These are phyloP conservation scores for Ostrea denselamellosa DNA, from an alignment of 1,140 invertebrate genomes.

Conservation along the genomic window DNA sequence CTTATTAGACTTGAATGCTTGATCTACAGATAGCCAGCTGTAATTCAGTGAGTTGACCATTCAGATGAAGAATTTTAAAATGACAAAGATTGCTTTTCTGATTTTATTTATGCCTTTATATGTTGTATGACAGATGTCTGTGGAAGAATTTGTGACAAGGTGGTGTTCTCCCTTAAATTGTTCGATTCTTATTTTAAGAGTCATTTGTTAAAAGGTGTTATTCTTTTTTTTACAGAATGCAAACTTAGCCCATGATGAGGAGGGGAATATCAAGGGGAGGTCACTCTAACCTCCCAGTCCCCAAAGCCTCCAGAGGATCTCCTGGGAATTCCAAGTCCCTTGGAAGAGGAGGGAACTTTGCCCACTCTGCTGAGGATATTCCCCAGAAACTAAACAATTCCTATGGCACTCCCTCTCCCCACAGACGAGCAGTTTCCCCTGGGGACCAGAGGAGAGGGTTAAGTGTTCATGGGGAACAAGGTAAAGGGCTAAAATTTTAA, in stretches of 20 bases:
- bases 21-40: too few relatives aligned
- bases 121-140: too few relatives aligned
- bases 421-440: conserved; percentile 65
- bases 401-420: conserved; percentile 47
- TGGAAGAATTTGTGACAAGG: too few relatives aligned
- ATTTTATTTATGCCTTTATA: too few relatives aligned
- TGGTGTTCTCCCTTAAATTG: too few relatives aligned
- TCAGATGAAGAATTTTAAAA: too few relatives aligned
- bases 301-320: conserved; percentile 66
- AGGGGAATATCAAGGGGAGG: conserved; percentile 62
- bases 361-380: conserved; percentile 72
- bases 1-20: too few relatives aligned
- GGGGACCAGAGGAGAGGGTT: conserved; percentile 60
- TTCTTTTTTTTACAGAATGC: conserved; percentile 36
- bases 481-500: conserved; percentile 46
- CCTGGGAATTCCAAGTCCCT: conserved; percentile 64
- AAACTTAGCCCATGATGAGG: conserved; percentile 36
- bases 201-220: too few relatives aligned
- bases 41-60: too few relatives aligned
- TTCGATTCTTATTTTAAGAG: too few relatives aligned
- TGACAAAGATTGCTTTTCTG: too few relatives aligned
- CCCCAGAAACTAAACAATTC: conserved; percentile 61
- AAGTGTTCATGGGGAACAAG: conserved; percentile 55
- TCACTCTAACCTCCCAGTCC: conserved; percentile 69
- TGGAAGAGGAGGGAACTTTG: conserved; percentile 59